phyloP scores from a whole-genome alignment of 2,113 vertebrate genomes.

The Hypocryptadius cinnamomeus region DNA sequence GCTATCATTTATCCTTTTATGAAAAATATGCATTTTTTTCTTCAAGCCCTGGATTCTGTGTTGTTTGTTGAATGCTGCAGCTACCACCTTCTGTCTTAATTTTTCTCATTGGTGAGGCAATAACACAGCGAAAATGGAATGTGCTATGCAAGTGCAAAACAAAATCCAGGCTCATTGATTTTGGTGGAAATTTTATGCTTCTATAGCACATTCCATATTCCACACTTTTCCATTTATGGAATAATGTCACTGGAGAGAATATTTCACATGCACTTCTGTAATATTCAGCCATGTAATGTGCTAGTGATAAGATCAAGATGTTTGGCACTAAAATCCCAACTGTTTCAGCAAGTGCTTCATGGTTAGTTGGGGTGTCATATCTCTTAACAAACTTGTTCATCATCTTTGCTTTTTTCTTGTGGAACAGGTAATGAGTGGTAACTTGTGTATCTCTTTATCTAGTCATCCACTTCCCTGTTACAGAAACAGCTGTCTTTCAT shows the following conservation, averaged over 20 bases:
- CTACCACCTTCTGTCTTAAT: neutral
- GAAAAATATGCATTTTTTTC: neutral
- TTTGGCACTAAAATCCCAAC: slow-evolving; percentile 45
- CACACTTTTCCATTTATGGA: slow-evolving; percentile 52
- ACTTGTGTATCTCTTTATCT: neutral
- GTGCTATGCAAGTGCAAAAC: neutral
- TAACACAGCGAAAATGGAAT: neutral
- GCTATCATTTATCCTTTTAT: neutral
- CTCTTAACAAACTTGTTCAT: slow-evolving; percentile 36
- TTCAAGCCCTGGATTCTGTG: neutral
- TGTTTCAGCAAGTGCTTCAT: slow-evolving; percentile 33
- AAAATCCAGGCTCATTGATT: slow-evolving; percentile 13
- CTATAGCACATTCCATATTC: slow-evolving; percentile 12
- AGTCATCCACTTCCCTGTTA: neutral
- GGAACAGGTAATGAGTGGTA: slow-evolving; percentile 16
- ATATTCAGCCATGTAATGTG: slow-evolving; percentile 30
- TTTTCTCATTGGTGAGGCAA: slow-evolving; percentile 43
- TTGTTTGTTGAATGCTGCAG: neutral
- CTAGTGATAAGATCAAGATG: slow-evolving; percentile 58
- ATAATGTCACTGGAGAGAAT: slow-evolving; percentile 15
- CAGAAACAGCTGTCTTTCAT: neutral
- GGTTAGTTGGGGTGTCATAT: slow-evolving; percentile 36
- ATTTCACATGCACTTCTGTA: slow-evolving; percentile 23
- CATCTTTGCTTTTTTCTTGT: slow-evolving; percentile 1
- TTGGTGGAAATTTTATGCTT: slow-evolving; percentile 40